Percentiles rank a stretch among this genome's conserved stretches.
Conservation (phyloP, 2,113 vertebrate genomes). For the Brachyistius frenatus region DNA sequence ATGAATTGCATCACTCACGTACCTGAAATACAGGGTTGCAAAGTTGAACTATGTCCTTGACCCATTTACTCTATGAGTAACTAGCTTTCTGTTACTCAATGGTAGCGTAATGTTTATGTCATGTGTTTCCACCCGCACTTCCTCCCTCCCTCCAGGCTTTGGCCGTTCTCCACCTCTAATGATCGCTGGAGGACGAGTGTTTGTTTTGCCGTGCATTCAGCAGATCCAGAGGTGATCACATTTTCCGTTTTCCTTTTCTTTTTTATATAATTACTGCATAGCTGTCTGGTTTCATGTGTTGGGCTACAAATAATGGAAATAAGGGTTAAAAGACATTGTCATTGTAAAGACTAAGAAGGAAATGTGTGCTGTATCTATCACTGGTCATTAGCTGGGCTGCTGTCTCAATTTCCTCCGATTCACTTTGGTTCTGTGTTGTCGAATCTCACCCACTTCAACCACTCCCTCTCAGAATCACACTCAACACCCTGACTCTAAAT, state of each 20-base stretch:
- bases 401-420: neutral
- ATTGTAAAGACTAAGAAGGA: too few relatives aligned
- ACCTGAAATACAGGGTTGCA: neutral
- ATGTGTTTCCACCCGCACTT: neutral
- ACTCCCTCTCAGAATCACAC: constrained; percentile 86
- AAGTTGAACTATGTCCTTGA: neutral
- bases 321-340: too few relatives aligned
- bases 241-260: constrained; percentile 52
- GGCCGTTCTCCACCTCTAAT: constrained; percentile 91
- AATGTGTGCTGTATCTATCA: too few relatives aligned
- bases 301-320: neutral
- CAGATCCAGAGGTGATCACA: constrained; percentile 89
- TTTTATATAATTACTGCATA: neutral
- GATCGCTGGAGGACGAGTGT: constrained; percentile 93
- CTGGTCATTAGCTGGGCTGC: neutral
- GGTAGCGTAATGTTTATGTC: constrained; percentile 15
- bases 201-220: constrained; percentile 92
- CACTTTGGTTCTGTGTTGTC: constrained; percentile 30
- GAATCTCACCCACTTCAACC: neutral
- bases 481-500: constrained; percentile 94
- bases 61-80: neutral
- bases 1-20: neutral
- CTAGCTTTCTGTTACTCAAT: neutral
- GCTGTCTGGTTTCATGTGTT: neutral
- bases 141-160: constrained; percentile 83